A percentile compares a stretch with the other conserved stretches of the same genome.
Conservation (phyloP, 2,888 invertebrate species). For the Drosophila stalkeri region DNA sequence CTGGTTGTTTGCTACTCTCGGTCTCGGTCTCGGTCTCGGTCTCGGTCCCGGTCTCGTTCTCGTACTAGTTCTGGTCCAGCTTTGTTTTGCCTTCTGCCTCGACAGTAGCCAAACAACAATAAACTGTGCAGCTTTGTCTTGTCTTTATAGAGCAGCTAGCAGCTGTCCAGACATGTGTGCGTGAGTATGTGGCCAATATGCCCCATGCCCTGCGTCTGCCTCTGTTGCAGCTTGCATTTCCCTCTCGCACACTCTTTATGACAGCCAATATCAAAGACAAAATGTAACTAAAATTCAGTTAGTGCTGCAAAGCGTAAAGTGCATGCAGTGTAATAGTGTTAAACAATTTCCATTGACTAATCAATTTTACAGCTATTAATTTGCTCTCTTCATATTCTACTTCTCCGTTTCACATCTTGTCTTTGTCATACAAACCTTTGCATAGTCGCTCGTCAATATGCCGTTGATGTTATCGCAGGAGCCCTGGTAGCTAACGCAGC, state of each 20-base stretch:
- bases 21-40: no score
- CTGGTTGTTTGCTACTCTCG: constrained; percentile 14
- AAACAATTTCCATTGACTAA: constrained; percentile 60
- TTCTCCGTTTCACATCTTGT: background rate
- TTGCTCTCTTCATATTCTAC: constrained; percentile 18
- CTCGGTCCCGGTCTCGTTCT: background rate
- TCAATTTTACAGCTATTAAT: constrained; percentile 55
- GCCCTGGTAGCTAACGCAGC: constrained; percentile 88
- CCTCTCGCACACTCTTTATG: constrained; percentile 7
- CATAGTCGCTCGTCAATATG: constrained; percentile 87
- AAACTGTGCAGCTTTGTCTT: constrained; percentile 40
- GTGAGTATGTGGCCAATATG: constrained; percentile 43
- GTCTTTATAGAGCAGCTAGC: constrained; percentile 32
- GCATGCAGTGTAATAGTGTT: constrained; percentile 45
- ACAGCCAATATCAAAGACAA: constrained; percentile 18
- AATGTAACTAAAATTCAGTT: constrained; percentile 53
- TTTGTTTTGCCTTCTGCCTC: constrained; percentile 35
- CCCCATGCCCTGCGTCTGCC: background rate
- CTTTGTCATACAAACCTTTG: constrained; percentile 87
- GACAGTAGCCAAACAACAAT: constrained; percentile 55
- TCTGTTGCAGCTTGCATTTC: background rate
- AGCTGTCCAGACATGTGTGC: constrained; percentile 22
- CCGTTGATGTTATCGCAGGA: constrained; percentile 90
- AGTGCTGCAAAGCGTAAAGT: constrained; percentile 36
- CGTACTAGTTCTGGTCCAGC: constrained; percentile 22